Evolutionary conservation across 1,140 invertebrate species (phyloP), one percentile per base, ranked within the genome.

Genomic region (Drosophila repleta): DNA sequence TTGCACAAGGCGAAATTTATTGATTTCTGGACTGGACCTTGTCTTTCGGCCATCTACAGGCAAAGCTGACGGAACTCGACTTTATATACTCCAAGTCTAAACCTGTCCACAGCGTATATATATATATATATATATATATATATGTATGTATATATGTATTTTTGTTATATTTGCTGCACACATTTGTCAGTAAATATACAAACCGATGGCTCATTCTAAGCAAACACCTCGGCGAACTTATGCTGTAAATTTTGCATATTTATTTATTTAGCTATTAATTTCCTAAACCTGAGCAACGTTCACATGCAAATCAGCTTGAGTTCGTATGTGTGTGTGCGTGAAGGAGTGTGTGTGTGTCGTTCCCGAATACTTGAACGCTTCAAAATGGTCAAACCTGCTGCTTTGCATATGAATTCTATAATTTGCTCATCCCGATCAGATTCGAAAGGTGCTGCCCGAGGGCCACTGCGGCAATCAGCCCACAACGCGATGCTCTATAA

Each of bases 191-290:
- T 43, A 58, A 49, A 52, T 24, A 61, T 8, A 52, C 26, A 62
- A 37, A 35, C 24, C 49, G 37, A 64, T 55, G 67, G 67, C 51
- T 70, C 24, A 55, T 64, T 70, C 61, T 70, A 24, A 8, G 26
- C 61, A 64, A 70, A 70, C 61, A 70, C 20, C 26, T 26, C 24
- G 15, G 37, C 17, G 8, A 62, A 45, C 45, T 72, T 72, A 61
- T 63, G 67, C 52, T 85, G 77, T 84, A 85, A 85, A 69, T 53
- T 70, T 79, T 70, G 73, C 64, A 68, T 83, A 83, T 84, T 43
- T 71, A 68, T 87, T 81, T 85, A 62, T 32, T 56, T 35, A 35
- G 63, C 74, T 81, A 77, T 85, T 81, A 66, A 80, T 70, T 77
- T 68, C 49, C 41, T 45, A 53, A 65, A 46, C 37, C 63, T 69